These are phyloP conservation scores for Hylomyscus alleni DNA, from an alignment of 2,797 vertebrate genomes.

Conservation along the genomic window DNA sequence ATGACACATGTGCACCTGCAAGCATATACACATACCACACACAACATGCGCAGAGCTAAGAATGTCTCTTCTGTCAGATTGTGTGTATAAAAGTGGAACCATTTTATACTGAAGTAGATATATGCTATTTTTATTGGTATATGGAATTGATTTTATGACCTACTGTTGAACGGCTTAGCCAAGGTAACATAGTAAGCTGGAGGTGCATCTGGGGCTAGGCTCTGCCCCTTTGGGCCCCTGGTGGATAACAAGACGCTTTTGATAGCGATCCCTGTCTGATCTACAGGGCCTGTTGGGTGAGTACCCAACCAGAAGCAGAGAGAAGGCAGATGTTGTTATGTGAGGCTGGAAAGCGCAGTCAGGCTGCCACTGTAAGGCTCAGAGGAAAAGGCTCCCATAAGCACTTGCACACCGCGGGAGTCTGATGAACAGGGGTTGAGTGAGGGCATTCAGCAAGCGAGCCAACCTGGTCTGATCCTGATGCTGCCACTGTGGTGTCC, in stretches of 20 bases:
- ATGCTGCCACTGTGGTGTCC: neutral
- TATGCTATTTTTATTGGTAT: neutral
- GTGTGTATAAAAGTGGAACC: neutral
- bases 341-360: neutral
- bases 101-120: neutral
- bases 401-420: neutral
- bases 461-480: neutral
- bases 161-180: neutral
- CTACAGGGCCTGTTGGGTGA: neutral
- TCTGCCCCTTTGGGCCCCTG: neutral
- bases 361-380: neutral
- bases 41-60: neutral
- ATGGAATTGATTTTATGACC: neutral
- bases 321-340: neutral
- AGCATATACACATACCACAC: neutral
- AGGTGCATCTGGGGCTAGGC: neutral
- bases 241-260: fast-evolving
- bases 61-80: neutral
- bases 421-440: neutral
- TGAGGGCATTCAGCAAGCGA: neutral
- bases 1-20: neutral
- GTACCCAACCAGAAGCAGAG: neutral
- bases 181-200: neutral
- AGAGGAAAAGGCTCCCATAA: neutral
- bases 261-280: neutral